Conservation (phyloP, 1,140 invertebrate species). For the Chlorops oryzae region DNA sequence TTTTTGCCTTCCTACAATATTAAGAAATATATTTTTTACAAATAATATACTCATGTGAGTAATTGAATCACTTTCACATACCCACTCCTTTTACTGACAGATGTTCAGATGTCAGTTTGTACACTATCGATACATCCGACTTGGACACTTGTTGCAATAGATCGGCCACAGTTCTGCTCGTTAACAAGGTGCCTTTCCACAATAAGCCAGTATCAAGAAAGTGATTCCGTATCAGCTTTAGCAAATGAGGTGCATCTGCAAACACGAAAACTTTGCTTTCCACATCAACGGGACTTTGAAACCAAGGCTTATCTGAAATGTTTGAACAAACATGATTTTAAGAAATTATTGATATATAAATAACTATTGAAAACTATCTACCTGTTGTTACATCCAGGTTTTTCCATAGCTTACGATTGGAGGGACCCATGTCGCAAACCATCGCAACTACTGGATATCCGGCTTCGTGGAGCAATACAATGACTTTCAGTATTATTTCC, state of each 20-base stretch:
- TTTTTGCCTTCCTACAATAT: constrained; percentile 7
- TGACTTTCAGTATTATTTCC: no score
- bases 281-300: neutral
- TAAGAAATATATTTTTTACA: neutral
- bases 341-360: neutral
- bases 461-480: no score
- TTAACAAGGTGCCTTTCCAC: neutral
- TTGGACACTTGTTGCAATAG: neutral
- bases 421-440: constrained; percentile 2
- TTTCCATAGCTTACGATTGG: constrained; percentile 5
- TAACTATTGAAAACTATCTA: neutral
- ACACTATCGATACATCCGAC: constrained; percentile 3
- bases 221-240: constrained; percentile 8
- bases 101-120: neutral
- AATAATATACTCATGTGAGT: no score
- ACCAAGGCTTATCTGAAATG: constrained; percentile 9
- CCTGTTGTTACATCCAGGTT: neutral
- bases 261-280: constrained; percentile 4
- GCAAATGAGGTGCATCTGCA: constrained; percentile 1
- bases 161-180: neutral
- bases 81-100: constrained; percentile 2
- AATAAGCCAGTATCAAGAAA: constrained; percentile 2
- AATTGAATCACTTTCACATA: no score
- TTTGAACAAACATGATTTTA: neutral
- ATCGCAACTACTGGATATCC: neutral